A percentile compares a stretch with the other conserved stretches of the same genome.
These are phyloP conservation scores for Ennomos erosarius DNA, from an alignment of 2,888 invertebrate genomes.

Conservation along the genomic window DNA sequence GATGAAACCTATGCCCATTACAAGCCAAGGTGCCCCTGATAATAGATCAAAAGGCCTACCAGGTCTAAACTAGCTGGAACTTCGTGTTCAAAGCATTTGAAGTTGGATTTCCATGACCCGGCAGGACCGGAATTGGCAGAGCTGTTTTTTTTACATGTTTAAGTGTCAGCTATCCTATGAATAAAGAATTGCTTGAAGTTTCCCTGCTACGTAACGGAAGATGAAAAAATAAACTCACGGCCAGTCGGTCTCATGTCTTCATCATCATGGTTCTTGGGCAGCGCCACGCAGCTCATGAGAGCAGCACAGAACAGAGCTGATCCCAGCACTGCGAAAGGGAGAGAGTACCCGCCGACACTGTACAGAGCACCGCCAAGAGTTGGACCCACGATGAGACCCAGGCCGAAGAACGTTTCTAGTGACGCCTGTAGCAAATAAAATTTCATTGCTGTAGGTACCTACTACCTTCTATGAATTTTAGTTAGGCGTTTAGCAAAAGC, in stretches of 20 bases:
- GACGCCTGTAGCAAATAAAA: constrained; percentile 85
- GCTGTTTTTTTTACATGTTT: too few relatives aligned
- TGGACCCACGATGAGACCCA: constrained; percentile 95
- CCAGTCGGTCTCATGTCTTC: constrained; percentile 85
- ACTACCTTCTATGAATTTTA: background rate
- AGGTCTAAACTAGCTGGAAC: too few relatives aligned
- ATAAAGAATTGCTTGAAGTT: too few relatives aligned
- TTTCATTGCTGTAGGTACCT: background rate
- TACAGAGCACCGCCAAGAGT: constrained; percentile 95
- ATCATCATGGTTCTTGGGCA: constrained; percentile 87
- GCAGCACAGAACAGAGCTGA: constrained; percentile 90
- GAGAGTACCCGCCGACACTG: constrained; percentile 90
- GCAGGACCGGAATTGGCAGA: too few relatives aligned
- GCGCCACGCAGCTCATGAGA: constrained; percentile 88
- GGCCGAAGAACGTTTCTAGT: constrained; percentile 94
- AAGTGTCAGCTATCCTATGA: too few relatives aligned
- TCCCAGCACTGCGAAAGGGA: constrained; percentile 93
- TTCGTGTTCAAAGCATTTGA: too few relatives aligned
- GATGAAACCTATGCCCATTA: too few relatives aligned
- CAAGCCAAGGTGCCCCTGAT: too few relatives aligned
- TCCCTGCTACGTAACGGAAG: too few relatives aligned
- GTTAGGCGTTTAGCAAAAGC: too few relatives aligned
- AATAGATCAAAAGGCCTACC: too few relatives aligned
- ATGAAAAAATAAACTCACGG: constrained; percentile 75
- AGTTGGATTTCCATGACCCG: too few relatives aligned